These are phyloP conservation scores for Drosophila merina DNA, from an alignment of 2,888 invertebrate genomes.

Conservation along the genomic window DNA sequence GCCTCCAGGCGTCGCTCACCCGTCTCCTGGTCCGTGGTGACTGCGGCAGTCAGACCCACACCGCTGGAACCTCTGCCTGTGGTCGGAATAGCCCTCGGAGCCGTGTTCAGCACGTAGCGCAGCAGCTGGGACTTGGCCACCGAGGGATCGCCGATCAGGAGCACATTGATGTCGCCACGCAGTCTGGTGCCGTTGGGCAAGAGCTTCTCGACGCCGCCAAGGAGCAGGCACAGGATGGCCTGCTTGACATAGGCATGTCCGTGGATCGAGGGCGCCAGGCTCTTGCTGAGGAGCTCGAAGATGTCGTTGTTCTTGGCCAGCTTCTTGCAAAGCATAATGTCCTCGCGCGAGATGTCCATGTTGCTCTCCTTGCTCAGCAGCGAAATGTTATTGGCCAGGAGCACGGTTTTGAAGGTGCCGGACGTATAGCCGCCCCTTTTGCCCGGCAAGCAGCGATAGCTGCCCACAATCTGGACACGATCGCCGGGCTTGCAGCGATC, in stretches of 20 bases:
- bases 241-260: constrained; percentile 98
- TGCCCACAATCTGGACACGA: constrained; percentile 97
- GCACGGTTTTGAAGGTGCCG: constrained; percentile 95
- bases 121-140: constrained; percentile 98
- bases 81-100: constrained; percentile 97
- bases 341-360: constrained; percentile 91
- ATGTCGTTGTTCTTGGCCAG: constrained; percentile 90
- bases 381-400: constrained; percentile 97
- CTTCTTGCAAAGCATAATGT: constrained; percentile 94
- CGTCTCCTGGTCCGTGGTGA: constrained; percentile 97
- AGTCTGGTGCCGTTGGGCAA: constrained; percentile 95
- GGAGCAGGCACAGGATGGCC: constrained; percentile 95
- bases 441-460: constrained; percentile 95
- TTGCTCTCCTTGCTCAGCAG: constrained; percentile 94
- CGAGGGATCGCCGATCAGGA: constrained; percentile 99
- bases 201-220: constrained; percentile 98
- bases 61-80: constrained; percentile 99
- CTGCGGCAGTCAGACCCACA: constrained; percentile 99
- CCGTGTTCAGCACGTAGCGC: constrained; percentile 96
- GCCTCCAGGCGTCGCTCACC: constrained; percentile 95
- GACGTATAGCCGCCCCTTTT: constrained; percentile 96
- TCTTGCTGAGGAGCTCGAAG: constrained; percentile 94
- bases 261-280: constrained; percentile 98
- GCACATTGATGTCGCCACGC: constrained; percentile 94
- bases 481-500: constrained; percentile 98